Evolutionary conservation across 2,888 invertebrate genomes (phyloP), one percentile per base, ranked within the genome.

Genomic region (Xylocampa areola): DNA sequence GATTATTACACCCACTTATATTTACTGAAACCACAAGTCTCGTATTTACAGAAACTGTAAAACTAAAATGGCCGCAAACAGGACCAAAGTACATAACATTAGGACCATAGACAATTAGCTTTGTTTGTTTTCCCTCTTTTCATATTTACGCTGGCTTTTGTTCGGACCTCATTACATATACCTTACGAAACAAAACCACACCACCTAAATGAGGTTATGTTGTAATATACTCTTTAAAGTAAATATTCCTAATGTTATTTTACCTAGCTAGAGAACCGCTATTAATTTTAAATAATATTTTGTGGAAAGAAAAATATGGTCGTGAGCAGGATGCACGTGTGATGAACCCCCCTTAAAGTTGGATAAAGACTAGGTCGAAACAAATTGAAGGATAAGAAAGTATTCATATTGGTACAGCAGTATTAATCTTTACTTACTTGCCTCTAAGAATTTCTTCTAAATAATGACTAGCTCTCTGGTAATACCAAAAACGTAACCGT

Each of bases 21-120:
- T 45, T 62, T 36, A 21, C 27, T 7, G 40, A 29, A 21, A 8
- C 6, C 29, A 11, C 1, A 6, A 27, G 25, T 29, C 13, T 32
- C 6, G 7, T 54, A 21, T 69, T 64, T 55, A 14, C 23, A 25
- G 29, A 7, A 25, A 23, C 33, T 19, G 27, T 58, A 33, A 64
- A 65, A 45, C 48, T 62, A 68, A 62, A 68, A 63, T 49, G 67
- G 61, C 45, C 2, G 29, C 14, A 14, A 10, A 7, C 19, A 60
- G 49, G 41, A 33, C 45, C 19, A 55, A 45, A 29, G 48, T 41
- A 49, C 43, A 69, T 14, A 41, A 11, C 41, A 73, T 67, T 54
- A 44, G 48, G 30, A 23, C n/a, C n/a, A 33, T 37, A 23, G 41
- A 54, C 47, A 68, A 45, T 65, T 39, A 35, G 27, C 49, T 65